A percentile compares a stretch with the other conserved stretches of the same genome.
Evolutionary conservation across 1,140 invertebrate genomes (phyloP).

Genomic region (Pseudomyrmex gracilis): DNA sequence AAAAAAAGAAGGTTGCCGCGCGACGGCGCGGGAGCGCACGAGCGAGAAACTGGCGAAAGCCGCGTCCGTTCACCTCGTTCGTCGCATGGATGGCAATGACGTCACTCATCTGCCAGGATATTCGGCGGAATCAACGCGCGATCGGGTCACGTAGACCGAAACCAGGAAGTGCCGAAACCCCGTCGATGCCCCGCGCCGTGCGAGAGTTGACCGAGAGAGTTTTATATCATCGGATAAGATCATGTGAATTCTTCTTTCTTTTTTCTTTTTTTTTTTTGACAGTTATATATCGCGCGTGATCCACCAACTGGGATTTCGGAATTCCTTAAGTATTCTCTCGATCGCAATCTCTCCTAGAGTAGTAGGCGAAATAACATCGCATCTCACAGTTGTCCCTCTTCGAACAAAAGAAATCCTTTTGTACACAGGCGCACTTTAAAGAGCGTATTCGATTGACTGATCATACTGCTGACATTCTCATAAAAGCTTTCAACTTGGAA

Average conservation of each 20-base stretch:
- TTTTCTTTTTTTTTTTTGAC: background rate
- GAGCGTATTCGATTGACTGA: background rate
- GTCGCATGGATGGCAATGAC: conserved; percentile 39
- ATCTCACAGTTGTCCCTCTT: background rate
- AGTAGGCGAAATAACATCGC: too few relatives aligned
- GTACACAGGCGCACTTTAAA: background rate
- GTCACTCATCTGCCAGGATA: conserved; percentile 52
- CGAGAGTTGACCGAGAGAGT: conserved; percentile 2
- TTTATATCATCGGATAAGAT: conserved; percentile 19
- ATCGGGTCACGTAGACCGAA: conserved; percentile 40
- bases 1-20: conserved; percentile 32
- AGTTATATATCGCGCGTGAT: background rate
- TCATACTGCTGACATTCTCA: background rate
- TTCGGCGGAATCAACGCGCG: conserved; percentile 1
- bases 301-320: conserved; percentile 24
- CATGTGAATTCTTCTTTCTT: background rate
- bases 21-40: background rate
- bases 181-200: background rate
- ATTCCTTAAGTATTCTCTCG: background rate
- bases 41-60: conserved; percentile 35
- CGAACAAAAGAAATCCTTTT: background rate
- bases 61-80: conserved; percentile 48
- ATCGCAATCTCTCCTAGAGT: background rate
- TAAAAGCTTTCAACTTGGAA: background rate
- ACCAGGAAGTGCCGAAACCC: conserved; percentile 46